Conservation (phyloP, 2,888 invertebrate genomes). For the Hymenopus coronatus region DNA sequence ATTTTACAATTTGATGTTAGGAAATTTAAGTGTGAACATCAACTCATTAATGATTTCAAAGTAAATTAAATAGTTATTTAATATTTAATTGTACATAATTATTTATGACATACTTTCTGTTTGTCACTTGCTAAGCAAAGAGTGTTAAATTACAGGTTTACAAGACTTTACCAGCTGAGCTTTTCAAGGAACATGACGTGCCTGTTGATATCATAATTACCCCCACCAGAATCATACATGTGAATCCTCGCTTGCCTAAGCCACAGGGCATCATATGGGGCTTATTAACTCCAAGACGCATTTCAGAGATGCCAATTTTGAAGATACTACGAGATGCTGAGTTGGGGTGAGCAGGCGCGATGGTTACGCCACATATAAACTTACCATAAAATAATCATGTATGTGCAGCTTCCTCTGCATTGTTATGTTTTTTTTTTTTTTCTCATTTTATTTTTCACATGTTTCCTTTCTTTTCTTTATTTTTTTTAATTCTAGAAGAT, state of each 20-base stretch:
- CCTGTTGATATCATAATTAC: slow-evolving; percentile 85
- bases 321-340: slow-evolving; percentile 65
- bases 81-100: slow-evolving; percentile 35
- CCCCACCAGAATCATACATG: slow-evolving; percentile 71
- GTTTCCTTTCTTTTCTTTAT: too few relatives aligned
- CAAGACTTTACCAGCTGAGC: slow-evolving; percentile 67
- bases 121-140: not conserved
- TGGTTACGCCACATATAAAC: not conserved
- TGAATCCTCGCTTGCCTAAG: slow-evolving; percentile 57
- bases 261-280: slow-evolving; percentile 80
- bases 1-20: too few relatives aligned
- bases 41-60: not conserved
- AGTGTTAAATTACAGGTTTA: slow-evolving; percentile 53
- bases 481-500: too few relatives aligned
- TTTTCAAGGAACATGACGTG: slow-evolving; percentile 78
- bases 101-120: not conserved
- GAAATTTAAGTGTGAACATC: too few relatives aligned
- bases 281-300: slow-evolving; percentile 66
- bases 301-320: slow-evolving; percentile 71
- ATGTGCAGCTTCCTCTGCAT: not conserved
- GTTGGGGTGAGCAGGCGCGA: slow-evolving; percentile 56
- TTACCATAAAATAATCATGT: not conserved
- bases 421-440: not conserved
- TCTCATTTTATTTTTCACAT: not conserved
- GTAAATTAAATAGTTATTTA: not conserved